Evolutionary conservation across 1,140 invertebrate genomes (phyloP).

Genomic region (Zaprionus camerounensis): DNA sequence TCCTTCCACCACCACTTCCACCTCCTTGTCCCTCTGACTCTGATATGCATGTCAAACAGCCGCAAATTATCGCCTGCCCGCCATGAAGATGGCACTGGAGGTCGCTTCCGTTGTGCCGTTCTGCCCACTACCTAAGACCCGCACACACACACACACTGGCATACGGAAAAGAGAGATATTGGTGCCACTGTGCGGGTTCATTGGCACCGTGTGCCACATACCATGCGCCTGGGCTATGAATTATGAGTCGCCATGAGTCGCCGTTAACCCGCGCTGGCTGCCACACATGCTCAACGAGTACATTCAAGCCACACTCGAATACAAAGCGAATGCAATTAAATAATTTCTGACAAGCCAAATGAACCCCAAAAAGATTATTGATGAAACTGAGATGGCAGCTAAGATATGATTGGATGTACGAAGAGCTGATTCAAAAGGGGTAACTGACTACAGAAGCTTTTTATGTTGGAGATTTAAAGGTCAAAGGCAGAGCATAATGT

Average conservation of each 20-base stretch:
- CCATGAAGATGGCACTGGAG: constrained; percentile 45
- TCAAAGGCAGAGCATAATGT: not conserved
- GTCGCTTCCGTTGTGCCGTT: constrained; percentile 67
- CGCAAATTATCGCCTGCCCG: constrained; percentile 64
- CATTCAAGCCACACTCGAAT: constrained; percentile 37
- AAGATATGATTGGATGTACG: not conserved
- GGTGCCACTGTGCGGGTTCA: constrained; percentile 53
- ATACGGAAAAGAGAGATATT: constrained; percentile 21
- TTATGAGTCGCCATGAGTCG: constrained; percentile 48
- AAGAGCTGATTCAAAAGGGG: not conserved
- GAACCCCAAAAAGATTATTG: constrained; percentile 17
- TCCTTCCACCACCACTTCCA: not conserved
- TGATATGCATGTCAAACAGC: constrained; percentile 75
- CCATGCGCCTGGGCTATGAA: constrained; percentile 64
- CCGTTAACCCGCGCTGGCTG: constrained; percentile 37
- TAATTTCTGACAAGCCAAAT: constrained; percentile 41
- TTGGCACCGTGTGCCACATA: constrained; percentile 78
- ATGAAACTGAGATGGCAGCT: constrained; percentile 7
- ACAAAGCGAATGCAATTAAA: constrained; percentile 36
- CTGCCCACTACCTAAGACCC: constrained; percentile 1
- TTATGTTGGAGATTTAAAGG: not conserved
- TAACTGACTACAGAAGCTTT: not conserved
- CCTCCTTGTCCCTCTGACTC: constrained; percentile 10
- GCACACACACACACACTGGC: not conserved
- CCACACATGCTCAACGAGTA: constrained; percentile 15